Base-by-base conservation (phyloP, 2,888 invertebrate species). In the Tribolium freemani region DNA sequence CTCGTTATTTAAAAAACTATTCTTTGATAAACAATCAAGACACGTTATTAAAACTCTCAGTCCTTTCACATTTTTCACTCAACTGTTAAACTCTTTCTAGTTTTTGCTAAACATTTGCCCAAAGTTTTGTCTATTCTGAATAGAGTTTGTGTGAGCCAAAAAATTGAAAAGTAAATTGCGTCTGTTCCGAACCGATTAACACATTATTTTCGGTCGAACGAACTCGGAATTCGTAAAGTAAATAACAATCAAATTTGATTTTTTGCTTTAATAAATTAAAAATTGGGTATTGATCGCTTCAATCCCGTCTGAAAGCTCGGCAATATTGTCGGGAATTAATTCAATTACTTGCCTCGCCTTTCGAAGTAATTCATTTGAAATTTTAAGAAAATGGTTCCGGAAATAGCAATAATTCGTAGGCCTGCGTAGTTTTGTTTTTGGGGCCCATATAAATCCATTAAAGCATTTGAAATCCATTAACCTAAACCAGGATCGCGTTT, bases 401-500 rank as follows among this genome's bases (percentile, higher is more conserved):
- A 16, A 16, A 16, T 16, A 16, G 16, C 16, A 16, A 16, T 16
- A 16, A 16, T 16, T 16, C 2, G 45, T 10, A 45, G n/a, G n/a
- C n/a, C n/a, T 16, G 5, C 20, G 44, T 61, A 26, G 50, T 50
- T 20, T 56, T 54, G 48, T 70, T 63, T 48, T 58, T 44, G 30
- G 38, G 68, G 46, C 72, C 61, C 61, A 61, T 72, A 69, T 72
- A 72, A 67, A 74, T 73, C 76, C 74, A 76, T 76, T 75, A 76
- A 38, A 74, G 69, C 70, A 74, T 76, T 74, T 56, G 58, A 66
- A 74, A 73, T 74, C 76, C 74, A 76, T 76, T 76, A 76, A 69
- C 54, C 67, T 44, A 67, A 63, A 72, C 74, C 66, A 72, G 69
- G 72, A 69, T 70, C 70, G 75, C 75, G 73, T 73, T 75, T 73